These are phyloP conservation scores for Otus sunia DNA, from an alignment of 2,113 vertebrate genomes.

Conservation along the genomic window DNA sequence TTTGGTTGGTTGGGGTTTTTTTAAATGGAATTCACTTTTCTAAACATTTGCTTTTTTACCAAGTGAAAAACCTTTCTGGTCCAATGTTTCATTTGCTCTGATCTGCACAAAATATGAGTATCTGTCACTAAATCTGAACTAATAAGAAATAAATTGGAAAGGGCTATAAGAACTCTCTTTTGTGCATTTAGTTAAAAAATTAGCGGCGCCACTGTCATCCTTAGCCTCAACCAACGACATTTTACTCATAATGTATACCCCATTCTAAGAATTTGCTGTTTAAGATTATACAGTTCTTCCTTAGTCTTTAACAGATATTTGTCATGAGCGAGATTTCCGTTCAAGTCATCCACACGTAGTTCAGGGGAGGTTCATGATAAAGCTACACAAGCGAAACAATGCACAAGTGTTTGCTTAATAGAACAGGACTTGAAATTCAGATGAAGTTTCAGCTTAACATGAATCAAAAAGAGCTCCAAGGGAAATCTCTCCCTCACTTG, in stretches of 20 bases:
- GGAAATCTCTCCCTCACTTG: neutral
- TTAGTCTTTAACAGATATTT: neutral
- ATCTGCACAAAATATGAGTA: neutral
- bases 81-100: neutral
- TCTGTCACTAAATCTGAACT: conserved; percentile 47
- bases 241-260: neutral
- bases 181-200: conserved; percentile 9
- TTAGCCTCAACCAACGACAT: neutral
- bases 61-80: neutral
- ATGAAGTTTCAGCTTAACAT: neutral
- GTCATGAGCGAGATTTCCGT: neutral
- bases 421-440: neutral
- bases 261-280: neutral
- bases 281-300: neutral
- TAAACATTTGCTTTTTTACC: neutral
- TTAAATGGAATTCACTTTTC: neutral
- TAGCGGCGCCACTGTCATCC: neutral
- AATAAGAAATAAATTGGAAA: conserved; percentile 47
- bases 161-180: conserved; percentile 12
- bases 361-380: neutral
- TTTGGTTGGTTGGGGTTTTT: neutral
- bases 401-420: neutral
- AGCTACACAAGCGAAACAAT: neutral
- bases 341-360: neutral
- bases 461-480: neutral